Percentiles rank a stretch among this genome's conserved stretches.
Conservation (phyloP, 2,888 invertebrate species). For the Caenorhabditis sp. region DNA sequence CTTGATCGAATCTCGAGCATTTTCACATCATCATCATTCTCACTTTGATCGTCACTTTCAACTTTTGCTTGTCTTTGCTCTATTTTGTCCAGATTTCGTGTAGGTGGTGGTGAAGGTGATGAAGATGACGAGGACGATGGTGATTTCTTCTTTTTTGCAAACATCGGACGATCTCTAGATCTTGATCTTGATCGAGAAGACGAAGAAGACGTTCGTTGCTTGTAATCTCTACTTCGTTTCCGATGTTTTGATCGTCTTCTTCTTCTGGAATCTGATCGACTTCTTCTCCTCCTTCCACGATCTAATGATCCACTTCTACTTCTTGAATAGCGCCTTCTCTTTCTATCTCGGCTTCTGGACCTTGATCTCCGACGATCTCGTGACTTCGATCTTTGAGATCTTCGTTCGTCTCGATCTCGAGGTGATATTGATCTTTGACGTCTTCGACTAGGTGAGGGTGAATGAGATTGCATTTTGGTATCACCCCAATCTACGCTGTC, state of each 20-base stretch:
- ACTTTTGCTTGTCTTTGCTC: not conserved
- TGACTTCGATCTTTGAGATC: conserved; percentile 3
- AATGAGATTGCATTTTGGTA: conserved; percentile 4
- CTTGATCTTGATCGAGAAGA: not conserved
- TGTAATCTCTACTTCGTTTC: not conserved
- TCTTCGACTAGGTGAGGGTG: not conserved
- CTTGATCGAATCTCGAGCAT: conserved; percentile 55
- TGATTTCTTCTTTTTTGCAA: not conserved
- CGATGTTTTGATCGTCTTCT: conserved; percentile 1
- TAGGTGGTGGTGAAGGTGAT: not conserved
- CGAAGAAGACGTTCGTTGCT: not conserved
- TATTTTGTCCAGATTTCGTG: not conserved
- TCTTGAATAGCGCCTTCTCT: conserved; percentile 5
- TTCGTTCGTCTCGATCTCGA: not conserved
- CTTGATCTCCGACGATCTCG: conserved; percentile 10
- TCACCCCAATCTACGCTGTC: conserved; percentile 34
- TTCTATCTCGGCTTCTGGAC: conserved; percentile 11
- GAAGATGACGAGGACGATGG: not conserved
- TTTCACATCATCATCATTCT: conserved; percentile 26
- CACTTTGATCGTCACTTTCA: conserved; percentile 18
- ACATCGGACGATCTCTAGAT: conserved; percentile 6
- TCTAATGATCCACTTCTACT: conserved; percentile 11
- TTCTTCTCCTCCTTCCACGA: conserved; percentile 9
- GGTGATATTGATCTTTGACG: conserved; percentile 15
- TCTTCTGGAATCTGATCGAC: conserved; percentile 9